phyloP scores from a whole-genome alignment of 2,888 invertebrate species.

The Tricholauxania praeusta region DNA sequence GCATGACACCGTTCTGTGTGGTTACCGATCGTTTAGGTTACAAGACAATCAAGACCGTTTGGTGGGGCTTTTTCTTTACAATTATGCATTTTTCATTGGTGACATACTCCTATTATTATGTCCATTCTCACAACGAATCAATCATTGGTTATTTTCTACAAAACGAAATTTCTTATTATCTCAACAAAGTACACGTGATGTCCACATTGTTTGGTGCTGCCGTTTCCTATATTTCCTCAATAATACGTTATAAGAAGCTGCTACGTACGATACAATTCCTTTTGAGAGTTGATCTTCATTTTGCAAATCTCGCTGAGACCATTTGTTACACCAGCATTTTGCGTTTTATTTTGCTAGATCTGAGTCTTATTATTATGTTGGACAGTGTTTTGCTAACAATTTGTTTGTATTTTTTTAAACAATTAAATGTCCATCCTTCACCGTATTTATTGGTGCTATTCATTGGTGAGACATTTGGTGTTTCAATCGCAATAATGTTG shows the following conservation, averaged over 20 bases:
- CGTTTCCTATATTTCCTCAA: slow-evolving; percentile 38
- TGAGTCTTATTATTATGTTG: slow-evolving; percentile 25
- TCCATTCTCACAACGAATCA: slow-evolving; percentile 42
- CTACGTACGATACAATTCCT: slow-evolving; percentile 40
- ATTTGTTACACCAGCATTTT: slow-evolving; percentile 43
- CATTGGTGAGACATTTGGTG: slow-evolving; percentile 41
- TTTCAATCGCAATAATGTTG: slow-evolving; percentile 39
- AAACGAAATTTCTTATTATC: slow-evolving; percentile 44
- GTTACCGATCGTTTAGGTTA: slow-evolving; percentile 36
- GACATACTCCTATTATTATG: slow-evolving; percentile 38
- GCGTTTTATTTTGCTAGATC: slow-evolving; percentile 19
- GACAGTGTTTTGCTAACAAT: slow-evolving; percentile 31
- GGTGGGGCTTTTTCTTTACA: slow-evolving; percentile 39
- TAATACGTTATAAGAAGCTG: slow-evolving; percentile 37
- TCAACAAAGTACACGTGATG: slow-evolving; percentile 39
- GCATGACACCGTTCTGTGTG: slow-evolving; percentile 46
- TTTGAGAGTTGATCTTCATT: slow-evolving; percentile 32
- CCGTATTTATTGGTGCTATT: slow-evolving; percentile 38
- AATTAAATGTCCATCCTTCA: slow-evolving; percentile 46
- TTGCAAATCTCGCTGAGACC: slow-evolving; percentile 12
- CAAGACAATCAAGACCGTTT: slow-evolving; percentile 35
- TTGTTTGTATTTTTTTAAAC: slow-evolving; percentile 37
- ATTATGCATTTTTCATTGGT: slow-evolving; percentile 31
- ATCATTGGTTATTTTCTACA: slow-evolving; percentile 48
- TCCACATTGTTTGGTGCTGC: slow-evolving; percentile 38